phyloP scores from a whole-genome alignment of 1,140 invertebrate species.

The Platorchestia sp. region DNA sequence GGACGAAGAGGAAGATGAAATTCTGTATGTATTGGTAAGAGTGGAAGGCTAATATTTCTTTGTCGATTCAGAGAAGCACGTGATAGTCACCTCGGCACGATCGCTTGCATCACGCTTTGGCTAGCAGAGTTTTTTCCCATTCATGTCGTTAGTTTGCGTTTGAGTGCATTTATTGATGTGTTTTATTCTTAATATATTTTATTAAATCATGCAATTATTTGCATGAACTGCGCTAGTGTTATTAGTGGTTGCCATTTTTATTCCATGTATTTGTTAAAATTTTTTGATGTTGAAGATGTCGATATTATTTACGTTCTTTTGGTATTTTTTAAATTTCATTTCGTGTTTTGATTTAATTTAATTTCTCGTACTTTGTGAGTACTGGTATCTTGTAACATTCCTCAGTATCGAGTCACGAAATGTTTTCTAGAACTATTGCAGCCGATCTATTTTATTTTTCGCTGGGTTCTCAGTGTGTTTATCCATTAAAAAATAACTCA shows the following conservation, averaged over 20 bases:
- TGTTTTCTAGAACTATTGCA: background rate
- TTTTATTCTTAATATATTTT: background rate
- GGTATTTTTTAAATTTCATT: too few relatives aligned
- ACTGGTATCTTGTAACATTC: background rate
- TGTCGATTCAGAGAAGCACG: background rate
- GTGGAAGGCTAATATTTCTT: background rate
- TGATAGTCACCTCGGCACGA: background rate
- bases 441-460: too few relatives aligned
- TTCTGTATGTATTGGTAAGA: slow-evolving; percentile 39
- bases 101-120: background rate
- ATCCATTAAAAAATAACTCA: too few relatives aligned
- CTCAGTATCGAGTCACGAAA: background rate
- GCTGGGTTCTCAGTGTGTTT: too few relatives aligned
- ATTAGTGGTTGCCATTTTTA: background rate
- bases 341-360: too few relatives aligned
- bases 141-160: background rate
- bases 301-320: too few relatives aligned
- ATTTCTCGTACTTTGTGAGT: too few relatives aligned
- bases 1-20: slow-evolving; percentile 35
- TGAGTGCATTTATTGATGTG: background rate
- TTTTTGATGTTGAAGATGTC: too few relatives aligned
- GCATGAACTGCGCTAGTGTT: background rate
- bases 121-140: background rate
- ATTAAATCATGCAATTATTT: background rate
- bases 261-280: background rate